Evolutionary conservation across 2,113 vertebrate species (phyloP), one percentile per base, ranked within the genome.

Genomic region (Ariopsis seemanni): DNA sequence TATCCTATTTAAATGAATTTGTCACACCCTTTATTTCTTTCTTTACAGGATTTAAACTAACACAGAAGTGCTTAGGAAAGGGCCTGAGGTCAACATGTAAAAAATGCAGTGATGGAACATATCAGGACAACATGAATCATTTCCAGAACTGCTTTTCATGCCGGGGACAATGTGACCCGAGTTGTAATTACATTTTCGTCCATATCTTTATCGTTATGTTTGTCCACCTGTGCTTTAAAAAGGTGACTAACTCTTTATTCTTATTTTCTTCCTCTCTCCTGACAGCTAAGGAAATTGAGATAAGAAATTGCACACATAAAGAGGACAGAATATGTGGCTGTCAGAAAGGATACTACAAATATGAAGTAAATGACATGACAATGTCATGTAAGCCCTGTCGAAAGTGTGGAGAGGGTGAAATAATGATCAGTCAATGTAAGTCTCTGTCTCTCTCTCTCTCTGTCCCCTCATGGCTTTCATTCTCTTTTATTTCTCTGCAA

Each of bases 251-350:
- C 0, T 22, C 69, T 57, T 57, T 34, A 17, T 71, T 79, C 30
- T 12, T 4, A 74, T 5, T 27, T 78, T 79, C 11, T 27, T 83
- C 20, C 74, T 55, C 8, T 57, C 6, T 60, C 65, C 3, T 82
- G 20, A 84, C 87, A 86, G 86, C 30, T 0, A 42, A 62, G 1
- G 3, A 83, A 22, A 89, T 7, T 0, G 0, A 12, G 71, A 3
- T 0, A 1, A 52, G 20, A 0, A 0, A 0, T 0, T 96, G 95
- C 82, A 0, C 1, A 9, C 0, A 0, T 0, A 0, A 5, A 0
- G 0, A 4, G 7, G 50, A 96, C 88, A 90, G 80, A 17, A 67
- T 82, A 7, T 96, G 95, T 85, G 63, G 1, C 5, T 96, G 95
- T 87, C 0, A 27, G 2, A 0, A 11, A 0, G 92, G 90, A 58